Conservation (phyloP, 2,797 vertebrate species). For the Danio jaintianensis region DNA sequence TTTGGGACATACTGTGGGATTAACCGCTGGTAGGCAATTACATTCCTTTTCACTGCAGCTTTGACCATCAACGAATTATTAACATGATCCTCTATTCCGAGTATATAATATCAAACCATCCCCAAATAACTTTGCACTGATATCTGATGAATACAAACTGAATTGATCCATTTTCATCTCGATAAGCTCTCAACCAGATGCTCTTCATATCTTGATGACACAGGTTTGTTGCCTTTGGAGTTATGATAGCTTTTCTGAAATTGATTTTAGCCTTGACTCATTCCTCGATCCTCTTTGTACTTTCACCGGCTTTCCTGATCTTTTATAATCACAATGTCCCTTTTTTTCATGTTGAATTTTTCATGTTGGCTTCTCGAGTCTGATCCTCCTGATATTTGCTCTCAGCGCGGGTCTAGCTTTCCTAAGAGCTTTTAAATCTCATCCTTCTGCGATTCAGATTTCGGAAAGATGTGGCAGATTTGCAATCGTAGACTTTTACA, state of each 20-base stretch:
- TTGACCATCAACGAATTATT: neutral
- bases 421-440: conserved; percentile 4
- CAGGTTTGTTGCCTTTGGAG: neutral
- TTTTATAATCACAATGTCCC: conserved; percentile 13
- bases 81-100: neutral
- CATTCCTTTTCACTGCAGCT: conserved; percentile 5
- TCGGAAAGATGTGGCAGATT: neutral
- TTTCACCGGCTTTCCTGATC: conserved; percentile 25
- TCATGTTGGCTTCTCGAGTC: conserved; percentile 4
- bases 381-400: conserved; percentile 4
- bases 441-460: neutral
- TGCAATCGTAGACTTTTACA: neutral
- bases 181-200: conserved; percentile 23
- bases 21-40: conserved; percentile 43
- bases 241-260: neutral
- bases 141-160: neutral
- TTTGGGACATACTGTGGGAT: conserved; percentile 24
- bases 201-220: neutral
- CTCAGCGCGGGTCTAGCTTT: neutral
- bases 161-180: conserved; percentile 9
- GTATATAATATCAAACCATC: neutral
- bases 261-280: conserved; percentile 28
- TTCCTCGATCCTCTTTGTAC: neutral
- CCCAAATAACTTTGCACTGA: conserved; percentile 2
- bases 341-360: too few species aligned